Evolutionary conservation across 1,140 invertebrate genomes (phyloP).

Genomic region (Drosophila cardini): DNA sequence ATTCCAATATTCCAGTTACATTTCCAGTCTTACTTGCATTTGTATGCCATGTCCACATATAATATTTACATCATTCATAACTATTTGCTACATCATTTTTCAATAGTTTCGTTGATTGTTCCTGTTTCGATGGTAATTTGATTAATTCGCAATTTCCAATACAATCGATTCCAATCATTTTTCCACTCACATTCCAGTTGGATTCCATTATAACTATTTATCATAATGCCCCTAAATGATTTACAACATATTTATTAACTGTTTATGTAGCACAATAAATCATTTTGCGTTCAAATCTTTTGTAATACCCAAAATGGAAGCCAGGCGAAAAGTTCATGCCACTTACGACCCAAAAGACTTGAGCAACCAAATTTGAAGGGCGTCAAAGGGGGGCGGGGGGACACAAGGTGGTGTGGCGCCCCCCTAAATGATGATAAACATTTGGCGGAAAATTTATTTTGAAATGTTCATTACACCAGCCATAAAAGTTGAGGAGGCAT

Average conservation of each 20-base stretch:
- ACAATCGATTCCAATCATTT: background rate
- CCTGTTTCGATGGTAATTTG: background rate
- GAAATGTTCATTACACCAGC: constrained; percentile 28
- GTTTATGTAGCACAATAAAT: constrained; percentile 64
- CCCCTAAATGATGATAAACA: constrained; percentile 47
- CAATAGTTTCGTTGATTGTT: background rate
- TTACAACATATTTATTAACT: constrained; percentile 62
- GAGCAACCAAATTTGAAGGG: constrained; percentile 36
- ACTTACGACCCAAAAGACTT: constrained; percentile 47
- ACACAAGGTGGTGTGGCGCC: constrained; percentile 9
- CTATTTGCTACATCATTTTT: background rate
- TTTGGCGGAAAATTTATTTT: constrained; percentile 45
- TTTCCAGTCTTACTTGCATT: too few relatives aligned
- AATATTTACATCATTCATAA: background rate
- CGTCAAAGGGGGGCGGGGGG: constrained; percentile 2
- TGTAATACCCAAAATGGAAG: constrained; percentile 36
- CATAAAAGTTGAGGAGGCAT: background rate
- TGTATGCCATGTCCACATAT: too few relatives aligned
- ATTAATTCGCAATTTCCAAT: constrained; percentile 10
- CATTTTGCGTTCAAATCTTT: constrained; percentile 49
- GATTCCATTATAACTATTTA: constrained; percentile 11
- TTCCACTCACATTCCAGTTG: constrained; percentile 10
- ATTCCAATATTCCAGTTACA: too few relatives aligned
- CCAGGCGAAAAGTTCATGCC: constrained; percentile 60
- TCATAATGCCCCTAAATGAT: constrained; percentile 23